Percentiles rank a stretch among this genome's conserved stretches.
These are phyloP conservation scores for Eilema sororculum DNA, from an alignment of 2,888 invertebrate genomes.

Conservation along the genomic window DNA sequence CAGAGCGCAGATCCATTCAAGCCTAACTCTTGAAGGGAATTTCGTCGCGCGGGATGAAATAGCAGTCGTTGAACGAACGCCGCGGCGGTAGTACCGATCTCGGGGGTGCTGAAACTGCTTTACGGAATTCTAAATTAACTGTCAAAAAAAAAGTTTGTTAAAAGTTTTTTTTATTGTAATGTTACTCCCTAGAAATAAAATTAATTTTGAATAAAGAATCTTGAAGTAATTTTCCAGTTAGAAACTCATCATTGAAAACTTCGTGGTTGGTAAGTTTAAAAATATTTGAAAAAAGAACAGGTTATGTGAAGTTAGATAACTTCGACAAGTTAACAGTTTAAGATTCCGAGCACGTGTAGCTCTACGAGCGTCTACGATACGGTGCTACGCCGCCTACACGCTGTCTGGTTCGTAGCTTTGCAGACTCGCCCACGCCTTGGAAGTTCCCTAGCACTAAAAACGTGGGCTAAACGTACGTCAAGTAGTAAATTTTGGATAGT, in stretches of 20 bases:
- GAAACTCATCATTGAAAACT: slow-evolving; percentile 24
- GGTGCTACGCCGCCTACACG: slow-evolving; percentile 80
- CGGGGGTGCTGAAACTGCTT: slow-evolving; percentile 33
- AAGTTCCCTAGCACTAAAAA: slow-evolving; percentile 55
- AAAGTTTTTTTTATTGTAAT: slow-evolving; percentile 22
- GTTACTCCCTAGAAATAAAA: slow-evolving; percentile 13
- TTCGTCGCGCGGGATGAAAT: slow-evolving; percentile 81
- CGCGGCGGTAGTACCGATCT: slow-evolving; percentile 60
- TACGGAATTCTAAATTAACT: slow-evolving; percentile 32
- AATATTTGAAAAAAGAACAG: slow-evolving; percentile 21
- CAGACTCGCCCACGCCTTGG: slow-evolving; percentile 83
- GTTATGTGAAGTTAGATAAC: slow-evolving; percentile 22
- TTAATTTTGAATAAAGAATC: slow-evolving; percentile 22
- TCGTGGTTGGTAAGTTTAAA: slow-evolving; percentile 42
- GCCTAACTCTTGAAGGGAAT: slow-evolving; percentile 87
- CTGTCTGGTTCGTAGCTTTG: slow-evolving; percentile 78
- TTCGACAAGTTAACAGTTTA: slow-evolving; percentile 14
- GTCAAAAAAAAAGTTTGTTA: slow-evolving; percentile 30
- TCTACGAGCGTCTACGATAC: slow-evolving; percentile 73
- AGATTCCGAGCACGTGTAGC: slow-evolving; percentile 64
- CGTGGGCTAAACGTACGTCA: slow-evolving; percentile 31
- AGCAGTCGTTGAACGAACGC: slow-evolving; percentile 80
- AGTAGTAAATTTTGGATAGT: background rate
- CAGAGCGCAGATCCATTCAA: slow-evolving; percentile 89
- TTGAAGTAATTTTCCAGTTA: slow-evolving; percentile 39